A percentile compares a stretch with the other conserved stretches of the same genome.
phyloP scores from a whole-genome alignment of 2,888 invertebrate genomes.

The Thereva nobilitata region DNA sequence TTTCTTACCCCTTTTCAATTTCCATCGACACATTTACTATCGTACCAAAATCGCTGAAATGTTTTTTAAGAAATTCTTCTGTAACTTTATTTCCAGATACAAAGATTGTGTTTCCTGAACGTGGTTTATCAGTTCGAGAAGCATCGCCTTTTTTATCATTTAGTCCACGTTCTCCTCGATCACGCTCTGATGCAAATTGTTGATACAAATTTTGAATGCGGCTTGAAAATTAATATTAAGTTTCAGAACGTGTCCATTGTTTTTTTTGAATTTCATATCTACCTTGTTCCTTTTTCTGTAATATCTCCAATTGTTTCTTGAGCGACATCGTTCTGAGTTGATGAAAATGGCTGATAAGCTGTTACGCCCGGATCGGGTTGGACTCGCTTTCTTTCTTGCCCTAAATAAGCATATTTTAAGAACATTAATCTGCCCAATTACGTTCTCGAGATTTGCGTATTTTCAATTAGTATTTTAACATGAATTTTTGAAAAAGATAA shows the following conservation, averaged over 20 bases:
- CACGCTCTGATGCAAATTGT: conserved; percentile 72
- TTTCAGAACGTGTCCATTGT: conserved; percentile 26
- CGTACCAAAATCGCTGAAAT: conserved; percentile 71
- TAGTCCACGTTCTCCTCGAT: conserved; percentile 65
- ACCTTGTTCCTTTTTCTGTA: conserved; percentile 63
- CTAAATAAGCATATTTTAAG: conserved; percentile 48
- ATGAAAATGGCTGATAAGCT: conserved; percentile 90
- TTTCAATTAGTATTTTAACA: background rate
- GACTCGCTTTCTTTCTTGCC: conserved; percentile 72
- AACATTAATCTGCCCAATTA: background rate
- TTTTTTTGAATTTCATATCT: background rate
- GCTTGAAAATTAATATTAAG: conserved; percentile 35
- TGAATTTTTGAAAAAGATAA: too few species aligned
- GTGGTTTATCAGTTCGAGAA: conserved; percentile 64
- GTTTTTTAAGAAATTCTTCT: conserved; percentile 76
- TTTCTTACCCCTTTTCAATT: conserved; percentile 73
- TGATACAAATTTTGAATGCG: conserved; percentile 70
- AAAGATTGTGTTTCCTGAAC: conserved; percentile 80
- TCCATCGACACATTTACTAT: conserved; percentile 84
- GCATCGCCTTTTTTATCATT: conserved; percentile 59
- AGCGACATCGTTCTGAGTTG: conserved; percentile 77
- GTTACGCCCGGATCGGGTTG: conserved; percentile 73
- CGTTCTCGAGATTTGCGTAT: background rate
- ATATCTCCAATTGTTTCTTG: conserved; percentile 71
- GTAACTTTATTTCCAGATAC: conserved; percentile 79